phyloP scores from a whole-genome alignment of 2,888 invertebrate genomes.

The Yponomeuta sedellus region DNA sequence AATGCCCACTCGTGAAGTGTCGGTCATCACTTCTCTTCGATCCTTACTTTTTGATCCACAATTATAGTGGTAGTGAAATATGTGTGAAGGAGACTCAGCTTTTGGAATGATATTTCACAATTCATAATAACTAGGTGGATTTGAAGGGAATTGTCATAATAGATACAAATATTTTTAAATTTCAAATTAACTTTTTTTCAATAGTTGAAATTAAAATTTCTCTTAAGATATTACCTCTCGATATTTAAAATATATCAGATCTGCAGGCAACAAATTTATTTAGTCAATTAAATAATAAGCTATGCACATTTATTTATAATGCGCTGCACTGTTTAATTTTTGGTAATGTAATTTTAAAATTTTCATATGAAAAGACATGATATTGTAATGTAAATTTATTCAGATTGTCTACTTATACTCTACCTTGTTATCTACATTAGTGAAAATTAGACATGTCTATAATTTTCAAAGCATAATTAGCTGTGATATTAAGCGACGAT shows the following conservation, averaged over 20 bases:
- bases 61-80: constrained; percentile 71
- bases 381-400: constrained; percentile 77
- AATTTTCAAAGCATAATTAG: constrained; percentile 77
- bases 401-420: constrained; percentile 76
- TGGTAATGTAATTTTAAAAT: constrained; percentile 74
- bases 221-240: constrained; percentile 77
- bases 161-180: constrained; percentile 72
- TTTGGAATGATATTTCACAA: constrained; percentile 72
- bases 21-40: constrained; percentile 64
- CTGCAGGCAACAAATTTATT: constrained; percentile 78
- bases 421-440: constrained; percentile 76
- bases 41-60: constrained; percentile 66
- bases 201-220: constrained; percentile 75
- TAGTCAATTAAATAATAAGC: constrained; percentile 78
- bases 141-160: constrained; percentile 74
- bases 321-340: constrained; percentile 77
- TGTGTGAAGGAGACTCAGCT: constrained; percentile 73
- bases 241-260: constrained; percentile 76
- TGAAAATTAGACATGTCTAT: constrained; percentile 76
- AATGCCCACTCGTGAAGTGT: constrained; percentile 76
- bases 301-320: constrained; percentile 78
- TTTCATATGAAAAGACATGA: constrained; percentile 77
- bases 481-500: constrained; percentile 76
- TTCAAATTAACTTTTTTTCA: constrained; percentile 75
- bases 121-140: constrained; percentile 70